Conservation (phyloP, 2,113 vertebrate genomes). For the Grallaria varia region DNA sequence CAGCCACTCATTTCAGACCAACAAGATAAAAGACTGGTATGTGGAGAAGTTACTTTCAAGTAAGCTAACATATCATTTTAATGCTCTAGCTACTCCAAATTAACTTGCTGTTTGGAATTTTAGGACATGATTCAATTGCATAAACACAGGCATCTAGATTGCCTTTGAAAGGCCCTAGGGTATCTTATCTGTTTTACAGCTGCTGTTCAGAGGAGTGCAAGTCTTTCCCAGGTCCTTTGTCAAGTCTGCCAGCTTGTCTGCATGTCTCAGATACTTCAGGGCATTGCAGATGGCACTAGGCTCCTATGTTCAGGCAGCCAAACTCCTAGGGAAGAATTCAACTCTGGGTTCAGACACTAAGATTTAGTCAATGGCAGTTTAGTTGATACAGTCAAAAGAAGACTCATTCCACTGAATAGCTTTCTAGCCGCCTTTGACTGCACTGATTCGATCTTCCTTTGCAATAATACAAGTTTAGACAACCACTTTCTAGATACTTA, state of each 20-base stretch:
- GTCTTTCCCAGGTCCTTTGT: conserved; percentile 5
- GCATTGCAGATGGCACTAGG: not conserved
- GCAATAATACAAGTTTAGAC: not conserved
- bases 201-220: not conserved
- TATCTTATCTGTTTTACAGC: conserved; percentile 8
- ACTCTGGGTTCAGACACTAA: not conserved
- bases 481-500: not conserved
- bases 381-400: not conserved
- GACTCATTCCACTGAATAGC: not conserved
- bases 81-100: conserved; percentile 20
- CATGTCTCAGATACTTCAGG: not conserved
- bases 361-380: not conserved
- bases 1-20: not conserved
- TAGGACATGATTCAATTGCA: conserved; percentile 26
- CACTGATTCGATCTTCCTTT: not conserved
- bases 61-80: not conserved
- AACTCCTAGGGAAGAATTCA: not conserved
- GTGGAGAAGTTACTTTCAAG: not conserved
- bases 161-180: conserved; percentile 33
- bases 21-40: not conserved
- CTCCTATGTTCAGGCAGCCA: not conserved
- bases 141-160: conserved; percentile 31
- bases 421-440: conserved; percentile 4
- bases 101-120: conserved; percentile 33
- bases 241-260: conserved; percentile 2